Evolutionary conservation across 2,888 invertebrate genomes (phyloP), one percentile per base, ranked within the genome.

Genomic region (Cryptophagus acutangulus): DNA sequence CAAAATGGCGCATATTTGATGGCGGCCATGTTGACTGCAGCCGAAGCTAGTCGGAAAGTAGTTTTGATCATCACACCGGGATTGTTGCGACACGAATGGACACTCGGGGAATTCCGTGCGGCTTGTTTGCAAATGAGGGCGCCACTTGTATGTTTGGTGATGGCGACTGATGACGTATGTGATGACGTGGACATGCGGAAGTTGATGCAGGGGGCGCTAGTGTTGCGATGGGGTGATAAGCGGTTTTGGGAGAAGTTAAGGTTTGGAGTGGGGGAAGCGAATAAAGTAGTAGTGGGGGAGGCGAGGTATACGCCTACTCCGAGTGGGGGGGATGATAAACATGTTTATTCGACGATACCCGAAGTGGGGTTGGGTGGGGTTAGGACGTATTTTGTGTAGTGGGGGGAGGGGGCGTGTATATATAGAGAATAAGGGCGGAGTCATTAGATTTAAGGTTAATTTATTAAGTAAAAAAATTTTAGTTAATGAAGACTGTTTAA

Each of bases 201-300:
- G 57, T 71, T 84, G 41, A 72, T 84, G 26, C 78, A 82, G 65
- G 82, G 84, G 69, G 77, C 84, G 72, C 77, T 78, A 37, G 80
- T 79, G 58, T 75, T 82, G 54, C 77, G 82, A 42, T 85, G 83
- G 80, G 81, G 79, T 49, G 88, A 89, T 62, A 79, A 81, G 36
- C 75, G 85, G 49, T 91, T 91, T 71, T 91, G 90, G 90, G 86
- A 87, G 58, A 85, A 85, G 66, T 75, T 91, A 47, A n/a, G n/a
- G n/a, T n/a, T n/a, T n/a, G n/a, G n/a, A n/a, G n/a, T n/a, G n/a
- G n/a, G n/a, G n/a, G n/a, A n/a, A n/a, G n/a, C n/a, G n/a, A n/a
- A n/a, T n/a, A n/a, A n/a, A n/a, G n/a, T n/a, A n/a, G n/a, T n/a
- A n/a, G n/a, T n/a, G n/a, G n/a, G n/a, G n/a, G 55, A 71, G 70